These are phyloP conservation scores for Drosophila meridiana DNA, from an alignment of 2,888 invertebrate species.

Conservation along the genomic window DNA sequence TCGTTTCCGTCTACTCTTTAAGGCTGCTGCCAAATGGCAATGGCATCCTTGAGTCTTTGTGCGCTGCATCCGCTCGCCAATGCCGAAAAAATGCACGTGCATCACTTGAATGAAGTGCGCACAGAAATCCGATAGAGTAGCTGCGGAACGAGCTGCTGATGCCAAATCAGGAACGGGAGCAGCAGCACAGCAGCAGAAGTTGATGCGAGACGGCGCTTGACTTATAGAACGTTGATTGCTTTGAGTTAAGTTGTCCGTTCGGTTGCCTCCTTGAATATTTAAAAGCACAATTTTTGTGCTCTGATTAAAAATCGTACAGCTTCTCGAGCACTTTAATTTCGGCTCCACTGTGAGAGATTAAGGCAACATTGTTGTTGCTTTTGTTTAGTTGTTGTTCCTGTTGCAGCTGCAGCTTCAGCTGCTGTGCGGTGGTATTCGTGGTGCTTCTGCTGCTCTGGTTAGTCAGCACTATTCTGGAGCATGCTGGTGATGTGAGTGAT, in stretches of 20 bases:
- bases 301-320: slow-evolving; percentile 56
- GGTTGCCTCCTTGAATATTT: slow-evolving; percentile 41
- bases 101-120: slow-evolving; percentile 40
- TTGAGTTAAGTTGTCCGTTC: slow-evolving; percentile 52
- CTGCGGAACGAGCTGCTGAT: slow-evolving; percentile 11
- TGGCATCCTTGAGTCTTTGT: slow-evolving; percentile 21
- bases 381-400: neutral
- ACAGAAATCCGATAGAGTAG: slow-evolving; percentile 23
- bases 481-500: slow-evolving; percentile 42
- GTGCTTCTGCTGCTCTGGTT: slow-evolving; percentile 21
- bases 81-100: slow-evolving; percentile 43
- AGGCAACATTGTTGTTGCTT: slow-evolving; percentile 16
- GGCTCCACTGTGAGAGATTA: slow-evolving; percentile 15
- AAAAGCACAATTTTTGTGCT: slow-evolving; percentile 39
- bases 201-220: slow-evolving; percentile 20
- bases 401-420: neutral
- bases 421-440: slow-evolving; percentile 6
- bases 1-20: slow-evolving; percentile 19
- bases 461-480: slow-evolving; percentile 41
- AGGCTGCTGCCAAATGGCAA: slow-evolving; percentile 18
- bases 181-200: neutral
- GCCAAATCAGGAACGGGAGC: slow-evolving; percentile 5
- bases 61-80: slow-evolving; percentile 27
- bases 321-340: slow-evolving; percentile 49
- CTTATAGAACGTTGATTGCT: slow-evolving; percentile 48